Percentiles rank a stretch among this genome's conserved stretches.
Conservation (phyloP, 1,140 invertebrate genomes). For the Augochlora pura region DNA sequence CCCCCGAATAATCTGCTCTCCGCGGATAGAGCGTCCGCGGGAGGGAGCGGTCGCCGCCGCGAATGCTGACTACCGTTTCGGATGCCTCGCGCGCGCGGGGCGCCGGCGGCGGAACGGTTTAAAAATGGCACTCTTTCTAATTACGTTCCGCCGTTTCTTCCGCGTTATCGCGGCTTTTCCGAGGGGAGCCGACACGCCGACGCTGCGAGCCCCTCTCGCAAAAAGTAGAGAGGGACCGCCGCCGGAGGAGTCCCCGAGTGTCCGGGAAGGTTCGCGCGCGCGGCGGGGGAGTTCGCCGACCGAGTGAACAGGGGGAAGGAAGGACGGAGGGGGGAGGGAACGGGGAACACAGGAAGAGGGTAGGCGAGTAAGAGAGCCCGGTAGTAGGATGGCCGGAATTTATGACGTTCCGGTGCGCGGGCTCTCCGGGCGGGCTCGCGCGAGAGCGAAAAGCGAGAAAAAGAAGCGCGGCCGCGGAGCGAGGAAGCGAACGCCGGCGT, state of each 20-base stretch:
- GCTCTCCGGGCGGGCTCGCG: background rate
- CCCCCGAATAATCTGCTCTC: background rate
- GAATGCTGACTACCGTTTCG: constrained; percentile 9
- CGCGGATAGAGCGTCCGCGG: too few relatives aligned
- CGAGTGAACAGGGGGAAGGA: background rate
- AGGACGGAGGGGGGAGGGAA: background rate
- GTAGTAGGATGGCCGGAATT: constrained; percentile 55
- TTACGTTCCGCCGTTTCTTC: constrained; percentile 53
- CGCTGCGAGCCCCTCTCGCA: background rate
- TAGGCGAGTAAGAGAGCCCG: constrained; percentile 36
- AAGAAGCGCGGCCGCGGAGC: background rate
- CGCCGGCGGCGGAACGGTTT: constrained; percentile 27
- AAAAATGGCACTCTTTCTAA: constrained; percentile 60
- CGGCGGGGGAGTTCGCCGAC: background rate
- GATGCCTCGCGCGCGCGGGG: background rate
- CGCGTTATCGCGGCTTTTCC: constrained; percentile 47
- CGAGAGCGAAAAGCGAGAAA: background rate
- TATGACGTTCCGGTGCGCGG: constrained; percentile 58
- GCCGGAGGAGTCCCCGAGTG: background rate
- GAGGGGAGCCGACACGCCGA: background rate
- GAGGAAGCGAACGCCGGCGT: background rate
- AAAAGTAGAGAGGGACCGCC: background rate
- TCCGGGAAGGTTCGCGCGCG: background rate
- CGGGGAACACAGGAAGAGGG: constrained; percentile 19
- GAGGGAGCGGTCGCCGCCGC: background rate